Conservation (phyloP, 2,888 invertebrate genomes). For the Oscheius sp. region DNA sequence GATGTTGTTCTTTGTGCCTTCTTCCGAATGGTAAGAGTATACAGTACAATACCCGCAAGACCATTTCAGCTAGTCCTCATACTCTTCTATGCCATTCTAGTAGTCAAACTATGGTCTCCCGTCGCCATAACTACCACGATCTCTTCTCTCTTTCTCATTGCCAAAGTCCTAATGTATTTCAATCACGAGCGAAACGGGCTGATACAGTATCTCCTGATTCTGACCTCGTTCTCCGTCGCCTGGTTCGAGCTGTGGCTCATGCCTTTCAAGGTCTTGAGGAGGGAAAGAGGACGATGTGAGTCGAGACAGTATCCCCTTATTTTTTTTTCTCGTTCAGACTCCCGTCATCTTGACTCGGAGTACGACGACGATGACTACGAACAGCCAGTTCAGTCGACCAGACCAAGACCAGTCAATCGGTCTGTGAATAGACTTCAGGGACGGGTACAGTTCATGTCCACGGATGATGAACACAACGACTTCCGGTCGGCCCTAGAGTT, state of each 20-base stretch:
- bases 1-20: conserved; percentile 63
- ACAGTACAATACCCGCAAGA: not conserved
- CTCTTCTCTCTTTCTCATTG: conserved; percentile 60
- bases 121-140: conserved; percentile 65
- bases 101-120: conserved; percentile 62
- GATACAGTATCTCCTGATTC: conserved; percentile 61
- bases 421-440: conserved; percentile 21
- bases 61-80: conserved; percentile 46
- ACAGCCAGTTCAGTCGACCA: conserved; percentile 3
- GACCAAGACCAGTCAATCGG: conserved; percentile 1
- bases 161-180: conserved; percentile 58
- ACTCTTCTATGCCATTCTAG: conserved; percentile 54
- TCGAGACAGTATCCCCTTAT: not conserved
- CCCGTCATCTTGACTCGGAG: conserved; percentile 28
- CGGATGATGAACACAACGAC: conserved; percentile 44
- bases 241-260: conserved; percentile 70
- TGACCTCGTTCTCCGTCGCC: conserved; percentile 62
- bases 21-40: conserved; percentile 52
- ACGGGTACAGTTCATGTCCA: conserved; percentile 7
- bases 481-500: conserved; percentile 51
- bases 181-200: conserved; percentile 45
- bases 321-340: conserved; percentile 2
- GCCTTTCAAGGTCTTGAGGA: conserved; percentile 67
- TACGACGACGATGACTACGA: conserved; percentile 21
- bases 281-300: conserved; percentile 55